These are phyloP conservation scores for Balaeniceps rex DNA, from an alignment of 2,113 vertebrate genomes.

Conservation along the genomic window DNA sequence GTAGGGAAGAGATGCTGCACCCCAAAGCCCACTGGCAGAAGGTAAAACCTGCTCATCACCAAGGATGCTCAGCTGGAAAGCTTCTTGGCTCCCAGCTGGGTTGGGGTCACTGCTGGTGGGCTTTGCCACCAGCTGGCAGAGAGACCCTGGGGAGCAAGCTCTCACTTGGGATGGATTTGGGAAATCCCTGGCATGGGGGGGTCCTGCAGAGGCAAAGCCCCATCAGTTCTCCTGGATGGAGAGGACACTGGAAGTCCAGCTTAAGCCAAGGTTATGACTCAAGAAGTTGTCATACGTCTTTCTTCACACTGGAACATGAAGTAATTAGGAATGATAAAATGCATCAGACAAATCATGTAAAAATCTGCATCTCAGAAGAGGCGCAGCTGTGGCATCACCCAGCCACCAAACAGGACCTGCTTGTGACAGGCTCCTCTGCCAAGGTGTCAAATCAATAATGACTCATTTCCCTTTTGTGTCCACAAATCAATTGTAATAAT, in stretches of 20 bases:
- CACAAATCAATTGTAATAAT: conserved; percentile 53
- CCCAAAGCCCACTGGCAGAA: fast-evolving
- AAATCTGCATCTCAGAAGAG: not conserved
- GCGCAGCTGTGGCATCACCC: not conserved
- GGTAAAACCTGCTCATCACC: not conserved
- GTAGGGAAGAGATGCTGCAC: not conserved
- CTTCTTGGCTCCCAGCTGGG: fast-evolving
- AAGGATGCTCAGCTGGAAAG: not conserved
- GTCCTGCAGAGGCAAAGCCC: not conserved
- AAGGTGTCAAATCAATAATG: not conserved
- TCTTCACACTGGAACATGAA: not conserved
- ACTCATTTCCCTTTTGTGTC: conserved; percentile 37
- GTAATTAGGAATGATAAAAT: not conserved
- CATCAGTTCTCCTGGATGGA: fast-evolving
- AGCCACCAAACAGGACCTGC: not conserved
- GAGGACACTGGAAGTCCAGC: not conserved
- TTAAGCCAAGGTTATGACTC: not conserved
- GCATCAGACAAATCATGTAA: not conserved
- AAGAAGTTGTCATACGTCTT: not conserved
- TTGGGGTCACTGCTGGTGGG: not conserved
- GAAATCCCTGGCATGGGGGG: not conserved
- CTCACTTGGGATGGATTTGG: not conserved
- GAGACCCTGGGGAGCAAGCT: not conserved
- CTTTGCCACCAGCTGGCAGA: not conserved
- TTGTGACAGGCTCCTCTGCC: not conserved